Evolutionary conservation across 2,888 invertebrate genomes (phyloP).

Genomic region (Agrochola lychnidis): DNA sequence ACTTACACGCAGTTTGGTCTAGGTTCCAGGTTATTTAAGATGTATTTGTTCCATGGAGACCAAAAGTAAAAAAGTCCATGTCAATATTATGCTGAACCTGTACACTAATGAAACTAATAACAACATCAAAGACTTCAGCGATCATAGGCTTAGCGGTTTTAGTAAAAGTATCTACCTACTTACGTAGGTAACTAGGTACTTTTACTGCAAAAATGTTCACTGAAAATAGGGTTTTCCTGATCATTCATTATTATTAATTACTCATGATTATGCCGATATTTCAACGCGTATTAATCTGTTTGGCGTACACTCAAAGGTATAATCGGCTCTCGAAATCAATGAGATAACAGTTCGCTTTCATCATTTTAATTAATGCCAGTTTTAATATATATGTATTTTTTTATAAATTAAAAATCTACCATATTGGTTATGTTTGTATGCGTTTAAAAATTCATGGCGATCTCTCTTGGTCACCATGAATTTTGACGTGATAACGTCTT

Average conservation of each 20-base stretch:
- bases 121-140: neutral
- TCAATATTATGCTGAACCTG: neutral
- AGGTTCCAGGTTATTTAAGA: neutral
- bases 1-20: neutral
- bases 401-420: neutral
- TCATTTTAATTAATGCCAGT: constrained; percentile 8
- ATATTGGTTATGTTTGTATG: neutral
- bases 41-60: neutral
- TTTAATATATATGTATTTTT: neutral
- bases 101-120: neutral
- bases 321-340: constrained; percentile 14
- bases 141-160: neutral
- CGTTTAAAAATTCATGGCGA: neutral
- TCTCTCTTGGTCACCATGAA: neutral
- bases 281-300: constrained; percentile 7
- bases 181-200: neutral
- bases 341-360: constrained; percentile 21
- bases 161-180: too few species aligned
- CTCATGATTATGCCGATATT: constrained; percentile 5
- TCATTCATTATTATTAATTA: neutral
- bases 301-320: constrained; percentile 4
- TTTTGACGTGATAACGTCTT: neutral
- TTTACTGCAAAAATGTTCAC: neutral
- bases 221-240: neutral
- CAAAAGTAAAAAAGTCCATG: neutral